Conservation (phyloP, 2,113 vertebrate species). For the Brachypodius melanocephalos region DNA sequence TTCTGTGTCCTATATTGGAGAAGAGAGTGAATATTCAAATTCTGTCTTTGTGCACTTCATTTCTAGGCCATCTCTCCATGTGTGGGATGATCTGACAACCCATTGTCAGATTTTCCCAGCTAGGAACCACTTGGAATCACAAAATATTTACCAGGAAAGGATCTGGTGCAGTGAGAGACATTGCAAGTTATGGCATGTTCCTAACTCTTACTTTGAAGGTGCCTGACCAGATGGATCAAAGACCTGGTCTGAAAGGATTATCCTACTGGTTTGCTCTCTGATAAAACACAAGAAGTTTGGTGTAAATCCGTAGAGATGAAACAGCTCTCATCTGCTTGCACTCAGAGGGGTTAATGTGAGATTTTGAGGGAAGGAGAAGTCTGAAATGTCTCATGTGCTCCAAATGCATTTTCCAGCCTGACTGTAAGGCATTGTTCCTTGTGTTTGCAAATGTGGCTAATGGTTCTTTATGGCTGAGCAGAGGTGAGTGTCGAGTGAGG, state of each 20-base stretch:
- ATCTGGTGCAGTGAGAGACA: not conserved
- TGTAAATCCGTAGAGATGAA: not conserved
- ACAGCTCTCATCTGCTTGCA: not conserved
- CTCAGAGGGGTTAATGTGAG: not conserved
- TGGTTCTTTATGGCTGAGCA: conserved; percentile 12
- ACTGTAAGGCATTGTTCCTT: conserved; percentile 42
- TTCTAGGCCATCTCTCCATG: not conserved
- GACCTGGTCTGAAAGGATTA: not conserved
- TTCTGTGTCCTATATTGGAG: not conserved
- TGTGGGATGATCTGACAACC: not conserved
- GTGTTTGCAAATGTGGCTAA: conserved; percentile 19
- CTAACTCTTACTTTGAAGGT: not conserved
- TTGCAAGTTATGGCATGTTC: not conserved
- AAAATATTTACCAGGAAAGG: not conserved
- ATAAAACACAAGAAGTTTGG: not conserved
- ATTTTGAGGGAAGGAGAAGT: conserved; percentile 1
- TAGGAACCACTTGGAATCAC: not conserved
- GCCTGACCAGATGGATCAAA: not conserved
- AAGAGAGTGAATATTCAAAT: not conserved
- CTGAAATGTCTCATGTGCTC: conserved; percentile 19
- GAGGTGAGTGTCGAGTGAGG: conserved; percentile 3
- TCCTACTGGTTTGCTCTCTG: not conserved
- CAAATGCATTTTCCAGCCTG: conserved; percentile 34
- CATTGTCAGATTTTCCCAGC: not conserved
- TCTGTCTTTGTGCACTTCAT: not conserved